Conservation (phyloP, 2,888 invertebrate species). For the Smittia aterrima region DNA sequence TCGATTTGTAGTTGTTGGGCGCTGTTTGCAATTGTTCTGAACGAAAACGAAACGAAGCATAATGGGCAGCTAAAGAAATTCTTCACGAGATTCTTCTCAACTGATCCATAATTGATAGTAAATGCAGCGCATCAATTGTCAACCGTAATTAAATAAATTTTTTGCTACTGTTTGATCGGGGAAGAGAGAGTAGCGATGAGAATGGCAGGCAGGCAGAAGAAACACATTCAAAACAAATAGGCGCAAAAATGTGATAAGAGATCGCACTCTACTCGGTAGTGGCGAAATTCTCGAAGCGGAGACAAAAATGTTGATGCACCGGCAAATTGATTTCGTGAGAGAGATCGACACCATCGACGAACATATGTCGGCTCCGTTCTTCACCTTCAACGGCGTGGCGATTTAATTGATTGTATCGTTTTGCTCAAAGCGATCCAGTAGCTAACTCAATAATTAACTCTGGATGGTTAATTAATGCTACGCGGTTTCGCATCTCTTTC, state of each 20-base stretch:
- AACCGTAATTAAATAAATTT: constrained; percentile 41
- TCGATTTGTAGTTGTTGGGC: background rate
- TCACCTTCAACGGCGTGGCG: background rate
- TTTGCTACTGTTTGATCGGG: background rate
- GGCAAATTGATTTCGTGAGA: constrained; percentile 10
- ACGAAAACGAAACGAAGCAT: constrained; percentile 4
- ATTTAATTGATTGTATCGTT: too few relatives aligned
- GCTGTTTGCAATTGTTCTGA: background rate
- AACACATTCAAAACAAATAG: background rate
- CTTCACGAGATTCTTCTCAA: background rate
- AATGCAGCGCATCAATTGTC: constrained; percentile 36
- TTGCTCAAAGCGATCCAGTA: too few relatives aligned
- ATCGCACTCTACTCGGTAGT: background rate
- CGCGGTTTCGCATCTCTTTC: too few relatives aligned
- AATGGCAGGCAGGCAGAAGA: background rate
- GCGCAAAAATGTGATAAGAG: constrained; percentile 31
- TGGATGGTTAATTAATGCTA: too few relatives aligned
- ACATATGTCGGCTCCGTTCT: background rate
- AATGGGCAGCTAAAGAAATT: background rate
- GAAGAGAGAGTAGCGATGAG: background rate
- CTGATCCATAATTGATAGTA: constrained; percentile 42
- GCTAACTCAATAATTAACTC: too few relatives aligned
- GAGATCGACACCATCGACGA: background rate
- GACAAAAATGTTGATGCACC: background rate
- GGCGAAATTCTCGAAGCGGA: background rate